Percentiles rank a stretch among this genome's conserved stretches.
phyloP scores from a whole-genome alignment of 2,797 vertebrate genomes.

The Anniella stebbinsi region DNA sequence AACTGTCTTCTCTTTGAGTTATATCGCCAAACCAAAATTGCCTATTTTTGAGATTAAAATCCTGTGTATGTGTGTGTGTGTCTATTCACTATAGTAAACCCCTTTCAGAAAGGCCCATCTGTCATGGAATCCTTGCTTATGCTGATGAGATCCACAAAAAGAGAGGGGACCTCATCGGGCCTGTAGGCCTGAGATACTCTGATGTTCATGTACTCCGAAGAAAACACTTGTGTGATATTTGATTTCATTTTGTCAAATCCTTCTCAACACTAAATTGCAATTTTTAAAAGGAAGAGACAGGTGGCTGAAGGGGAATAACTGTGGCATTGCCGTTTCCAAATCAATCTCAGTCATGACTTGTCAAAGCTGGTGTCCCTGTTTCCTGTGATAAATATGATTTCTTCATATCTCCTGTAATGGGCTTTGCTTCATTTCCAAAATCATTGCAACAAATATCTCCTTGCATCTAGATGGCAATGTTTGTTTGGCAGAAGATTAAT shows the following conservation, averaged over 20 bases:
- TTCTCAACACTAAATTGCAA: neutral
- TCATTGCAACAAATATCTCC: neutral
- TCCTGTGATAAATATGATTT: neutral
- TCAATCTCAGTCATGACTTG: neutral
- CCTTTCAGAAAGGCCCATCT: neutral
- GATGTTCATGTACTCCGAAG: neutral
- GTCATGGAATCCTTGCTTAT: neutral
- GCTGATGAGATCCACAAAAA: neutral
- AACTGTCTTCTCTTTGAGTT: neutral
- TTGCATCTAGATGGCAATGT: neutral
- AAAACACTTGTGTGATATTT: neutral
- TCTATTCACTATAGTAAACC: neutral
- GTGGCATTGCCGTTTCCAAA: neutral
- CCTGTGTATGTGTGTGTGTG: neutral
- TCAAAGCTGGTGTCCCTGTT: neutral
- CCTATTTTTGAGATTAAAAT: neutral
- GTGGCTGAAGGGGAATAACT: neutral
- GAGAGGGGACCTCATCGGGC: neutral
- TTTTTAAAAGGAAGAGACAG: neutral
- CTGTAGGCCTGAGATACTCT: neutral
- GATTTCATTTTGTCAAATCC: neutral
- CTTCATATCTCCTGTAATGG: neutral
- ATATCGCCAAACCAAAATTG: neutral
- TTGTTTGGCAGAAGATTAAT: neutral
- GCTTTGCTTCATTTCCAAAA: neutral